Evolutionary conservation across 2,113 vertebrate species (phyloP).

Genomic region (Sinocyclocheilus anophthalmus): DNA sequence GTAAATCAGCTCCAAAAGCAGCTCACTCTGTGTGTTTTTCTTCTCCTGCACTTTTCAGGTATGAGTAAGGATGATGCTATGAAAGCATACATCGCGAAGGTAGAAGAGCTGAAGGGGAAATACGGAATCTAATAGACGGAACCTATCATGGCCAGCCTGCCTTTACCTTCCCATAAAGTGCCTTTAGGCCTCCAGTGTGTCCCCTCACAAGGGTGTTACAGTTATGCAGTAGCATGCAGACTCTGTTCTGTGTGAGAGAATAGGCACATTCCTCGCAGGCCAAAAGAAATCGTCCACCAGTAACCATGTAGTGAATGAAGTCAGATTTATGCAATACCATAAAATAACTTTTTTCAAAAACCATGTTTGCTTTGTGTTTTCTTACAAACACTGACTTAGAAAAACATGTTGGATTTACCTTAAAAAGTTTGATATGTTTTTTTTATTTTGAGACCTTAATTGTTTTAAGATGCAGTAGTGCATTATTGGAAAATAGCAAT

Average conservation of each 20-base stretch:
- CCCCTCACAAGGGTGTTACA: not conserved
- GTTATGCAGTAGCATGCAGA: not conserved
- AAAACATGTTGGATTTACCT: not conserved
- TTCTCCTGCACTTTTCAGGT: slow-evolving; percentile 68
- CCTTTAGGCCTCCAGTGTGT: slow-evolving; percentile 54
- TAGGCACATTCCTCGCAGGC: not conserved
- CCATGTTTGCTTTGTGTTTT: slow-evolving; percentile 25
- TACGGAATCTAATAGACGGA: slow-evolving; percentile 75
- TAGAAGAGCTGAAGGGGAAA: slow-evolving; percentile 86
- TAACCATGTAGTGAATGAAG: slow-evolving; percentile 39
- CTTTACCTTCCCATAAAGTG: slow-evolving; percentile 20
- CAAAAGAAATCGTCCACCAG: slow-evolving; percentile 29
- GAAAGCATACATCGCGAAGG: slow-evolving; percentile 85
- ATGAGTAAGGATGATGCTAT: slow-evolving; percentile 85
- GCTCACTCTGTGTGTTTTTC: not conserved
- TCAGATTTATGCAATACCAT: slow-evolving; percentile 1
- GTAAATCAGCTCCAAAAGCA: not conserved
- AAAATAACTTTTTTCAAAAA: slow-evolving; percentile 3
- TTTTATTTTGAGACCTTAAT: not conserved
- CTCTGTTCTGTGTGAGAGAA: not conserved
- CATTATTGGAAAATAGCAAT: not conserved
- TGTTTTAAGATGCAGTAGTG: not conserved
- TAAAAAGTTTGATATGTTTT: not conserved
- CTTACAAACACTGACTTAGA: not conserved
- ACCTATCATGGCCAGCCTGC: not conserved